Conservation (phyloP, 2,797 vertebrate species). For the Enteromius fasciolatus region DNA sequence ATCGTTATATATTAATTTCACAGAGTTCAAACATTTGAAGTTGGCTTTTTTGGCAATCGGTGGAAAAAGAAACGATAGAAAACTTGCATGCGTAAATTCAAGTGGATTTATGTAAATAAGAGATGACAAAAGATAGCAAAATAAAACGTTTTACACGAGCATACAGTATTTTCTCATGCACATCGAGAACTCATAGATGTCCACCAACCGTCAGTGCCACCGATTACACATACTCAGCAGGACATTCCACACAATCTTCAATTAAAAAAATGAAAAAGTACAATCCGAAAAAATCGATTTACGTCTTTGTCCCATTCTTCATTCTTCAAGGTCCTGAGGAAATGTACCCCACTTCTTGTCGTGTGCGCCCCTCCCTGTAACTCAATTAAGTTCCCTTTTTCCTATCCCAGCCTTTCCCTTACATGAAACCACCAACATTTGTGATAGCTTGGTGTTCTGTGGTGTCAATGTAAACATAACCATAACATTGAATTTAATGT, state of each 20-base stretch:
- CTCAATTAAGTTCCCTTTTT: background rate
- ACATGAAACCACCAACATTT: conserved; percentile 25
- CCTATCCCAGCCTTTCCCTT: conserved; percentile 14
- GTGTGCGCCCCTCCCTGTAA: background rate
- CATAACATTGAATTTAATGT: conserved; percentile 39
- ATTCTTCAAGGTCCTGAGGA: conserved; percentile 58
- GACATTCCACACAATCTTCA: conserved; percentile 38
- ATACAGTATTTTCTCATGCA: conserved; percentile 59
- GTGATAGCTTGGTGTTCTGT: conserved; percentile 39
- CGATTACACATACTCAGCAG: conserved; percentile 40
- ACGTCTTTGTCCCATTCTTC: conserved; percentile 15
- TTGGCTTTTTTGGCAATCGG: conserved; percentile 75
- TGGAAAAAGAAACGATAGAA: conserved; percentile 52
- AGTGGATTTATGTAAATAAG: conserved; percentile 38
- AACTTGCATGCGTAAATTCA: conserved; percentile 42
- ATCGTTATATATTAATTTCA: conserved; percentile 28
- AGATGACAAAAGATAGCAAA: conserved; percentile 31
- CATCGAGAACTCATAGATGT: conserved; percentile 47
- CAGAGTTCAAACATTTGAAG: conserved; percentile 67
- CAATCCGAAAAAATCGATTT: background rate
- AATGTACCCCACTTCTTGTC: conserved; percentile 30
- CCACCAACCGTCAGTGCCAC: conserved; percentile 35
- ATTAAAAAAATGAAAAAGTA: conserved; percentile 26
- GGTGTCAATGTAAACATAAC: conserved; percentile 56
- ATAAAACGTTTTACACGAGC: conserved; percentile 47